phyloP scores from a whole-genome alignment of 2,113 vertebrate genomes.

The Amphiprion percula region DNA sequence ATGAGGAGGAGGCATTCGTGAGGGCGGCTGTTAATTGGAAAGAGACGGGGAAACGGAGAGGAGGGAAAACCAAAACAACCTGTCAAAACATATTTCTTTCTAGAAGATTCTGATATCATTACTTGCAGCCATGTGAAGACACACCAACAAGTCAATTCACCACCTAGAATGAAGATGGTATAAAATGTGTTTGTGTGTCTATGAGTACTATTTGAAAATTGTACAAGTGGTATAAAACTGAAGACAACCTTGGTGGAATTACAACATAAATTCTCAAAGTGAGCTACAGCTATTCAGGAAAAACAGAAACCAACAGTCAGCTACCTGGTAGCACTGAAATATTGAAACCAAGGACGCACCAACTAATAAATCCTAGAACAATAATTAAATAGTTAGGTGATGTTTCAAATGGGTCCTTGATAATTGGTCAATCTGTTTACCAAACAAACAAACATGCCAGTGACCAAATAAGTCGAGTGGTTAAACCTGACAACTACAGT shows the following conservation, averaged over 20 bases:
- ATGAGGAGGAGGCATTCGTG: conserved; percentile 87
- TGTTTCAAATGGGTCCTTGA: conserved; percentile 42
- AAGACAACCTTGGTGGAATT: neutral
- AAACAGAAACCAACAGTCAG: conserved; percentile 6
- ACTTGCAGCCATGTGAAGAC: conserved; percentile 31
- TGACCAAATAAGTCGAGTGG: conserved; percentile 52
- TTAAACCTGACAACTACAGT: conserved; percentile 31
- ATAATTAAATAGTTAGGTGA: conserved; percentile 29
- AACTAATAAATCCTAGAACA: conserved; percentile 3
- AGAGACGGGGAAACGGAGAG: conserved; percentile 57
- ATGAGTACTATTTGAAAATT: neutral
- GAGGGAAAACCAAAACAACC: conserved; percentile 51
- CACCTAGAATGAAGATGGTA: conserved; percentile 8
- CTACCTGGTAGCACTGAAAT: neutral
- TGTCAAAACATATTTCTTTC: conserved; percentile 48
- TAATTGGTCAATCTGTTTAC: conserved; percentile 53
- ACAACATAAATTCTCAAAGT: conserved; percentile 4
- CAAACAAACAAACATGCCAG: conserved; percentile 56
- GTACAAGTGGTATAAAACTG: neutral
- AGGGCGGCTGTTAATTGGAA: conserved; percentile 84
- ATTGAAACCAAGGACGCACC: neutral
- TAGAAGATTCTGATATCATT: conserved; percentile 33
- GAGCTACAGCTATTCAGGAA: neutral
- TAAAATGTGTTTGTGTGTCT: neutral
- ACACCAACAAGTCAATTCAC: conserved; percentile 47